These are phyloP conservation scores for Perca flavescens DNA, from an alignment of 2,113 vertebrate species.

Conservation along the genomic window DNA sequence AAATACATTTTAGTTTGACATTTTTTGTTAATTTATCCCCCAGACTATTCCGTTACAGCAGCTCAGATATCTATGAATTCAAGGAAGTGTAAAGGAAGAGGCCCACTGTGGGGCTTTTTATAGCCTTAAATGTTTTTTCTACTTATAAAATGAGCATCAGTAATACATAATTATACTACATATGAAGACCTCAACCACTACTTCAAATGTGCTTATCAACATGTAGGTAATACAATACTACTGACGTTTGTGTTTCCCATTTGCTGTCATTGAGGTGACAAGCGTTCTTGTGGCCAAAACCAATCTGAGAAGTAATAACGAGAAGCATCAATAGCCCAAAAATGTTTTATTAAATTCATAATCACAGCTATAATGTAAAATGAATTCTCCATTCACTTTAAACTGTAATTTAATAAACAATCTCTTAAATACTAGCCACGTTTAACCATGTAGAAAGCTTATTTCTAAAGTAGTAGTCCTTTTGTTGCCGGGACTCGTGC, in stretches of 20 bases:
- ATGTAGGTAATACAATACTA: background rate
- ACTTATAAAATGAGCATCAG: conserved; percentile 29
- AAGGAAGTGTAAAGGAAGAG: conserved; percentile 27
- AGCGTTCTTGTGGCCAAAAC: background rate
- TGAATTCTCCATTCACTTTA: conserved; percentile 52
- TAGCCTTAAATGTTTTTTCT: conserved; percentile 11
- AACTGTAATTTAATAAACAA: conserved; percentile 69
- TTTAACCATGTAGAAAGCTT: conserved; percentile 50
- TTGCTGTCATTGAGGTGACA: background rate
- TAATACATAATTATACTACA: conserved; percentile 4
- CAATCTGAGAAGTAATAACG: conserved; percentile 23
- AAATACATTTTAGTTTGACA: background rate
- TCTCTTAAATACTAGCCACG: conserved; percentile 72
- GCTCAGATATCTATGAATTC: conserved; percentile 31
- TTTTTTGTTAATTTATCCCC: background rate
- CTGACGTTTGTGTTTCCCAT: background rate
- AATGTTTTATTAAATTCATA: conserved; percentile 74
- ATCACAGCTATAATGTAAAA: conserved; percentile 51
- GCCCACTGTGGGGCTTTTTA: background rate
- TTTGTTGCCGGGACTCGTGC: conserved; percentile 36
- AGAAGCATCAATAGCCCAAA: conserved; percentile 53
- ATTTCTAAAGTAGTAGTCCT: conserved; percentile 55
- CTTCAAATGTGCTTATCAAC: background rate
- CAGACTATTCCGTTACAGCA: background rate
- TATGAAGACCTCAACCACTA: background rate